These are phyloP conservation scores for Cheilosia variabilis DNA, from an alignment of 2,888 invertebrate species.

Conservation along the genomic window DNA sequence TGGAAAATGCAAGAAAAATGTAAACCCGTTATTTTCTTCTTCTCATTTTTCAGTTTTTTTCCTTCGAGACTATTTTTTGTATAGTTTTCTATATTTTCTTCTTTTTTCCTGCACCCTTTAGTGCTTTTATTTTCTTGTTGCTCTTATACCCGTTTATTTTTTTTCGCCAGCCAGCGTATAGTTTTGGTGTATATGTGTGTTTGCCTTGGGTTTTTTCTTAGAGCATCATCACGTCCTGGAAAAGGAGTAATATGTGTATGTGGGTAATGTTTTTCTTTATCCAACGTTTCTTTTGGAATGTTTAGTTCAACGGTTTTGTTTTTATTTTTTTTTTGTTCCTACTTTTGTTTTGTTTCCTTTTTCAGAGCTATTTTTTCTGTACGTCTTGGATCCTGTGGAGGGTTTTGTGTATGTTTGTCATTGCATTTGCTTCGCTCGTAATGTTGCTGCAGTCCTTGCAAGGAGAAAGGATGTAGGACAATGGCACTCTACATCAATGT, in stretches of 20 bases:
- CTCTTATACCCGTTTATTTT: constrained; percentile 37
- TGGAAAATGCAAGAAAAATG: constrained; percentile 75
- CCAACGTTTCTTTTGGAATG: constrained; percentile 73
- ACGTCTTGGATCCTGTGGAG: constrained; percentile 3
- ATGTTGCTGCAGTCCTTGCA: constrained; percentile 52
- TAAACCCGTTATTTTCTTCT: constrained; percentile 72
- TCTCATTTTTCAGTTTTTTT: constrained; percentile 55
- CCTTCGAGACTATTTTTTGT: constrained; percentile 55
- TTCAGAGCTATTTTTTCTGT: constrained; percentile 35
- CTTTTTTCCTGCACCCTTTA: constrained; percentile 60
- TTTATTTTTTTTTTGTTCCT: constrained; percentile 14
- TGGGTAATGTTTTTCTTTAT: constrained; percentile 75
- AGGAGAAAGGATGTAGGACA: constrained; percentile 62
- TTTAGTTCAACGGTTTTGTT: constrained; percentile 51
- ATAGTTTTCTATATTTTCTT: constrained; percentile 17
- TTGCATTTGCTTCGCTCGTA: constrained; percentile 46
- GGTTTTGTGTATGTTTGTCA: constrained; percentile 50
- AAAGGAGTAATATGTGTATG: constrained; percentile 62
- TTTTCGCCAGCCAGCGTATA: constrained; percentile 23
- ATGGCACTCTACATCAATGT: constrained; percentile 49
- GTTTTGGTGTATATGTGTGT: constrained; percentile 35
- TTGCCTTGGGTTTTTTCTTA: constrained; percentile 61
- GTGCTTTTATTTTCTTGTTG: constrained; percentile 71
- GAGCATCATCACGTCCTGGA: constrained; percentile 37
- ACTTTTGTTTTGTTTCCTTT: constrained; percentile 68